Base-by-base conservation (phyloP, 2,797 vertebrate species). In the Propithecus deckenii region DNA sequence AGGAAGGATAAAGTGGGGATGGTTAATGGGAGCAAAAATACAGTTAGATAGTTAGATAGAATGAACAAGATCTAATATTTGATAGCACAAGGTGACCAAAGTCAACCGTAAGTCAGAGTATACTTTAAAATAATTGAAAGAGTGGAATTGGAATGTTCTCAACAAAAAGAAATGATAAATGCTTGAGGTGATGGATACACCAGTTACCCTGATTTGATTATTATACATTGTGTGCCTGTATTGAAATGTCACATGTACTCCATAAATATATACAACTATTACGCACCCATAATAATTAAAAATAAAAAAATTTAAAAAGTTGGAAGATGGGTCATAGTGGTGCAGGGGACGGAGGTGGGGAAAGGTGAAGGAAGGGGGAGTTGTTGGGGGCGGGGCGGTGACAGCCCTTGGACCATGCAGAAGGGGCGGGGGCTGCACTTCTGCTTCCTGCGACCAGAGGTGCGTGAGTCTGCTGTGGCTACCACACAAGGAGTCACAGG, bases 371-470 rank as follows among this genome's bases (percentile, higher is more conserved):
- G n/a, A 4, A 14, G 5, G 18, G 15, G 38, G 25, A 43, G 9
- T 6, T 35, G 30, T 14, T 13, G 25, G 55, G 41, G 43, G 8
- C 69, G 28, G 28, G 28, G 57, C 4, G 10, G 57, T 10, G 11
- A 59, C 11, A 65, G 15, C 15, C 32, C 32, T 12, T 35, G 20
- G 25, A 59, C 10, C 28, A 17, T 38, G 1, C 1, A 11, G 15
- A 4, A n/a, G 32, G n/a, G 4, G 71, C 0, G 1, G 5, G 69
- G 46, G 17, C 50, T 46, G 4, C 0, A 25, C 9, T 11, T 7
- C 0, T 3, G 38, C 14, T 15, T 28, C 20, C 17, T 23, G 32
- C 28, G n/a, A 14, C 7, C 35, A 11, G 48, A 35, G 35, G 28
- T 4, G 0, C 25, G 2, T 8, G 8, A 8, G 25, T n/a, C 48